Conservation (phyloP, 2,113 vertebrate species). For the Cinclus mexicanus region DNA sequence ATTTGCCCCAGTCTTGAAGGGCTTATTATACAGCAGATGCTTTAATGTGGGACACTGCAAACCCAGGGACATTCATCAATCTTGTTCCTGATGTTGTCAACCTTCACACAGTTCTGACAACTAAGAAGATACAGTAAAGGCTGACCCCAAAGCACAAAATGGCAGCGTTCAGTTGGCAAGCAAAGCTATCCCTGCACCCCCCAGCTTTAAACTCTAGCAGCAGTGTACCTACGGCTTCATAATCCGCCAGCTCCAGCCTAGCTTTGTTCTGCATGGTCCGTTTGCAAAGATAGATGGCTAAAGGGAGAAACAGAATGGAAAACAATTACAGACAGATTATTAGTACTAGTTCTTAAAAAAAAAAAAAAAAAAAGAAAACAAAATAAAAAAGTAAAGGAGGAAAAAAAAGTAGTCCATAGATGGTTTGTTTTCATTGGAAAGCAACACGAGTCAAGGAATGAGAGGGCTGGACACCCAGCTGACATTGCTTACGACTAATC, state of each 20-base stretch:
- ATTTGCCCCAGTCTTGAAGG: not conserved
- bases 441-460: not conserved
- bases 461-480: not conserved
- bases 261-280: conserved; percentile 99
- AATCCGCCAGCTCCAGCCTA: conserved; percentile 93
- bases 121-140: not conserved
- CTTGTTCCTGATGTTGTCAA: not conserved
- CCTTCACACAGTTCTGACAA: not conserved
- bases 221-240: conserved; percentile 91
- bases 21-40: not conserved
- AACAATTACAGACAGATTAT: conserved; percentile 33
- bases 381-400: too few species aligned
- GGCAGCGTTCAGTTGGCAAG: not conserved
- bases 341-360: not conserved
- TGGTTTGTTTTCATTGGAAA: not conserved
- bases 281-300: conserved; percentile 98
- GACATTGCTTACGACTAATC: not conserved
- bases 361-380: not conserved
- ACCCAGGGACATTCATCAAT: not conserved
- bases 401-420: not conserved
- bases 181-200: not conserved
- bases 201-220: conserved; percentile 43
- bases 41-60: not conserved
- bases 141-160: not conserved
- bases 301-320: conserved; percentile 48